A percentile compares a stretch with the other conserved stretches of the same genome.
phyloP scores from a whole-genome alignment of 2,113 vertebrate genomes.

The Aix galericulata region DNA sequence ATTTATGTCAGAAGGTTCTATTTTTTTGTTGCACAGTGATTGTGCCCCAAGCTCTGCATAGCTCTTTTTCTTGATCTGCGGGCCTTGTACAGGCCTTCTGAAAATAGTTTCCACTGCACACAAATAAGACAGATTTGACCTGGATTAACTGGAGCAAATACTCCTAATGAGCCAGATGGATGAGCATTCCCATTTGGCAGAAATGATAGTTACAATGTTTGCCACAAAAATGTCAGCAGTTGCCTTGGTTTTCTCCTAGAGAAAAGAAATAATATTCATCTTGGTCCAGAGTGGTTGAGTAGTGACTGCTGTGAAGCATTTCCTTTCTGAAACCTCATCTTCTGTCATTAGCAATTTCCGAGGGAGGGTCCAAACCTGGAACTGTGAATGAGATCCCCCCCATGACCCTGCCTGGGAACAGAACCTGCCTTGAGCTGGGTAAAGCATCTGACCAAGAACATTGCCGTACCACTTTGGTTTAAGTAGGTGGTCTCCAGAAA shows the following conservation, averaged over 20 bases:
- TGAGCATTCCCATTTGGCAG: not conserved
- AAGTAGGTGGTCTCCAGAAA: not conserved
- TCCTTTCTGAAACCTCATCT: not conserved
- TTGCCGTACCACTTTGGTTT: not conserved
- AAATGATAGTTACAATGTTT: not conserved
- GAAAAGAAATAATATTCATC: not conserved
- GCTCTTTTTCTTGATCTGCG: not conserved
- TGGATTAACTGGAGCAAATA: constrained; percentile 27
- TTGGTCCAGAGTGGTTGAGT: not conserved
- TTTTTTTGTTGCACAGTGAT: not conserved
- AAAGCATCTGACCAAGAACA: not conserved
- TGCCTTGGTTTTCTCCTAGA: not conserved
- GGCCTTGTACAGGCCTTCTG: not conserved
- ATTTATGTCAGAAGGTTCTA: not conserved
- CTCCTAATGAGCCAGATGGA: constrained; percentile 37
- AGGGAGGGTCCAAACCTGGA: not conserved
- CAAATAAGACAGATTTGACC: constrained; percentile 50
- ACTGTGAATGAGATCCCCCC: not conserved
- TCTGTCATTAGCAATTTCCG: fast-evolving
- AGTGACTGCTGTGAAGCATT: not conserved
- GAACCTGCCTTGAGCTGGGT: not conserved
- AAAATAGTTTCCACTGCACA: constrained; percentile 20
- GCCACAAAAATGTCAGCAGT: not conserved
- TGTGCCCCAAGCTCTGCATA: not conserved
- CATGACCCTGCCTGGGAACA: not conserved